phyloP scores from a whole-genome alignment of 2,797 vertebrate genomes.

The Parambassis ranga region DNA sequence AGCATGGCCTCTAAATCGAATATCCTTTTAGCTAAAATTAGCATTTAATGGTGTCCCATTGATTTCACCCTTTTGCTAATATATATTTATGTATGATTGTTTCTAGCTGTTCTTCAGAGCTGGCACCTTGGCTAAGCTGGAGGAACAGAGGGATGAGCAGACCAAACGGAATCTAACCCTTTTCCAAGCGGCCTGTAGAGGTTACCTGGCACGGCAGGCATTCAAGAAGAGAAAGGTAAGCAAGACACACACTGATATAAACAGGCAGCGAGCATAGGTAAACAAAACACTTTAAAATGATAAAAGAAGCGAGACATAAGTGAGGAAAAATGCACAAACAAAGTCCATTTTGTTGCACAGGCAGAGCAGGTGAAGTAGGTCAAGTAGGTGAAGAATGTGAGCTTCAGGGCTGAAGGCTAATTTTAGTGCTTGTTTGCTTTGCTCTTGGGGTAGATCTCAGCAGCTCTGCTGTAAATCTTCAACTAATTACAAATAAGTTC shows the following conservation, averaged over 20 bases:
- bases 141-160: constrained; percentile 94
- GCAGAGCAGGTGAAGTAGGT: background rate
- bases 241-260: background rate
- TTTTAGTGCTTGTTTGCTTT: constrained; percentile 45
- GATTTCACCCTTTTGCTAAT: constrained; percentile 22
- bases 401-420: constrained; percentile 26
- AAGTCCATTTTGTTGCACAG: background rate
- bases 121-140: constrained; percentile 89
- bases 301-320: no score
- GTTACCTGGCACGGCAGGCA: constrained; percentile 92
- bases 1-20: constrained; percentile 6
- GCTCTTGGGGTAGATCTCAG: constrained; percentile 17
- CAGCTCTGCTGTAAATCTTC: constrained; percentile 51
- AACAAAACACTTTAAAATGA: no score
- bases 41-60: constrained; percentile 10
- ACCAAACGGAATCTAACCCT: constrained; percentile 91
- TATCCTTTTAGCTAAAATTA: constrained; percentile 23
- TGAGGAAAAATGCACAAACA: background rate
- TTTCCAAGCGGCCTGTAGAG: constrained; percentile 92
- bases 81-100: constrained; percentile 17
- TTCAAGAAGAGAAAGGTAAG: constrained; percentile 98
- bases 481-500: constrained; percentile 58
- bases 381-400: constrained; percentile 14
- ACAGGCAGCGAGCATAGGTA: no score
- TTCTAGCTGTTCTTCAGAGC: constrained; percentile 95